Conservation (phyloP, 1,140 invertebrate species). For the Lanistes nyassanus region DNA sequence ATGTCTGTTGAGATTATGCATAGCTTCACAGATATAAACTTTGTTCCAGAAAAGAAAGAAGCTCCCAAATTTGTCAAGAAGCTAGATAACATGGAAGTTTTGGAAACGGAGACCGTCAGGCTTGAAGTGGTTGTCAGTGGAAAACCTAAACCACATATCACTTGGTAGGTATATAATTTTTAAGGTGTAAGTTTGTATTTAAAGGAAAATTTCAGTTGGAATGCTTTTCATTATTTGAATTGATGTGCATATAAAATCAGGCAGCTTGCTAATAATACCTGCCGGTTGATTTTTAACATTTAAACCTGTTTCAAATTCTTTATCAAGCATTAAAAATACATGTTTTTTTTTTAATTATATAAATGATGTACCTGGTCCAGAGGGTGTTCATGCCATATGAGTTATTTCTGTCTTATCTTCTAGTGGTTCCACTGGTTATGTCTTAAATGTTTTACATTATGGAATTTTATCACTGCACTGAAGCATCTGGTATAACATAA, state of each 20-base stretch:
- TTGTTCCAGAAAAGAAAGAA: slow-evolving; percentile 64
- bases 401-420: too few relatives aligned
- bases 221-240: too few relatives aligned
- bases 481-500: not conserved
- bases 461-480: not conserved
- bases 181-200: not conserved
- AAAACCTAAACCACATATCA: slow-evolving; percentile 63
- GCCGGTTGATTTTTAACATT: too few relatives aligned
- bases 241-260: too few relatives aligned
- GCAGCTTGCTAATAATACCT: too few relatives aligned
- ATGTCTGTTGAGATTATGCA: too few relatives aligned
- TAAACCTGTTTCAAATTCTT: too few relatives aligned
- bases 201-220: not conserved
- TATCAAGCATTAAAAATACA: too few relatives aligned
- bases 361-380: too few relatives aligned
- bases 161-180: slow-evolving; percentile 49
- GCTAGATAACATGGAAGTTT: slow-evolving; percentile 56
- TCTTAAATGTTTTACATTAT: not conserved
- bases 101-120: slow-evolving; percentile 58
- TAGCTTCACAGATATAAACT: slow-evolving; percentile 19
- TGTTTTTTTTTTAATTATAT: too few relatives aligned
- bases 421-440: too few relatives aligned
- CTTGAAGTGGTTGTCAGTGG: slow-evolving; percentile 66
- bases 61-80: slow-evolving; percentile 62
- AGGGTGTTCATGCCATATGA: too few relatives aligned